Base-by-base conservation (phyloP, 1,140 invertebrate species). In the Thrips palmi region DNA sequence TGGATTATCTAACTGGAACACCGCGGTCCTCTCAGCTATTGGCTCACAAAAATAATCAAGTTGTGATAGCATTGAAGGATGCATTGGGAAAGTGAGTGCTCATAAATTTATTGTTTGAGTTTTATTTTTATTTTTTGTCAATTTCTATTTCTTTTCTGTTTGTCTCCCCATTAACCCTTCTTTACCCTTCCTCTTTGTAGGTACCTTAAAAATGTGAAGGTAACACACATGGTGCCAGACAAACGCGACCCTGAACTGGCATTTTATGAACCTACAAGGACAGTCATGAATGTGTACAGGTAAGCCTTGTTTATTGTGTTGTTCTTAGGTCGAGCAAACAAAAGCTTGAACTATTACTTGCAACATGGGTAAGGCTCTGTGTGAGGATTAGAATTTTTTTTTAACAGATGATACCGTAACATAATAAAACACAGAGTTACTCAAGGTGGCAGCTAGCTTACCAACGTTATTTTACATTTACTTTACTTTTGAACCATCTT, bases 221-320 rank as follows among this genome's bases (percentile, higher is more conserved):
- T 74, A 8, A 70, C 69, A 8, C 58, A 67, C 39, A 68, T 81
- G 40, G 65, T 64, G 34, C 69, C 78, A 8, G 84, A 87, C 53
- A 80, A 76, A 52, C 62, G 87, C 32, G 89, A 96, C 56, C 87
- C 89, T 1, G 89, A 96, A 53, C 89, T 89, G 63, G 70, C 83
- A 40, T 84, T 96, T 49, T 94, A 93, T 58, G 77, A 83, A 48
- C 70, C 77, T 33, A 74, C 80, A 1, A 68, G 68, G 49, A 77
- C 82, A 4, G 67, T 59, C 23, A 68, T 94, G 45, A 82, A 83
- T 58, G 74, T 91, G 31, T 94, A 93, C 58, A 86, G 80, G 80
- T 87, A 63, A 66, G 57, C 52, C 22, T 29, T 37, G 28, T 32
- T 29, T 43, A 12, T 34, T 29, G 18, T 37, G 15, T 40, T 44